phyloP scores from a whole-genome alignment of 1,140 invertebrate genomes.

The Drusus annulatus region DNA sequence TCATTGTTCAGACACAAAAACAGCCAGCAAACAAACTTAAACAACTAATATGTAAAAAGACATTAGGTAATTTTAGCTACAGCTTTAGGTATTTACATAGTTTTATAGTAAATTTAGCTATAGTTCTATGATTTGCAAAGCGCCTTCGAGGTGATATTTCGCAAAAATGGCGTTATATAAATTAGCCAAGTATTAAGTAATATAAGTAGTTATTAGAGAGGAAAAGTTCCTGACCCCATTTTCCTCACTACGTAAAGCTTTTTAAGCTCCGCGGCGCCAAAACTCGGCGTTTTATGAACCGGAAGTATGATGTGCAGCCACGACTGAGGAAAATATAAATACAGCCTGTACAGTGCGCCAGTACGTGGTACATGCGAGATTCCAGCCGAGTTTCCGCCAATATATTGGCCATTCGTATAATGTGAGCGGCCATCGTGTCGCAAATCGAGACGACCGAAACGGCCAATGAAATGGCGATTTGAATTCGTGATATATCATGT shows the following conservation, averaged over 20 bases:
- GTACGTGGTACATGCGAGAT: no score
- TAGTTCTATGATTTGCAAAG: no score
- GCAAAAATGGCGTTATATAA: no score
- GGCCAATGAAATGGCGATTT: constrained; percentile 35
- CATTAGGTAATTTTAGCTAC: no score
- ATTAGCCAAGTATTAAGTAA: no score
- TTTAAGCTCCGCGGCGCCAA: constrained; percentile 13
- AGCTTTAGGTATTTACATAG: no score
- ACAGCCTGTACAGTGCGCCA: no score
- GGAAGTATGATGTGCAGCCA: constrained; percentile 27
- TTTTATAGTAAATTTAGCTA: no score
- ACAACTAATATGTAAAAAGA: no score
- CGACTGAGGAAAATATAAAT: background rate
- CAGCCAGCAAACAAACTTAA: no score
- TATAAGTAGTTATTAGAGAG: background rate
- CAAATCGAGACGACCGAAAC: constrained; percentile 27
- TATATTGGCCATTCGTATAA: constrained; percentile 34
- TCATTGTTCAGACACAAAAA: no score
- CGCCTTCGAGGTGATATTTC: no score
- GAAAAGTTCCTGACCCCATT: constrained; percentile 15
- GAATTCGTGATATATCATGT: constrained; percentile 19
- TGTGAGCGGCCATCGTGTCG: constrained; percentile 28
- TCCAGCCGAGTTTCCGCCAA: constrained; percentile 7
- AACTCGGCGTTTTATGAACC: constrained; percentile 23
- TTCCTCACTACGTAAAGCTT: background rate